Evolutionary conservation across 2,888 invertebrate species (phyloP).

Genomic region (Hybos culiciformis): DNA sequence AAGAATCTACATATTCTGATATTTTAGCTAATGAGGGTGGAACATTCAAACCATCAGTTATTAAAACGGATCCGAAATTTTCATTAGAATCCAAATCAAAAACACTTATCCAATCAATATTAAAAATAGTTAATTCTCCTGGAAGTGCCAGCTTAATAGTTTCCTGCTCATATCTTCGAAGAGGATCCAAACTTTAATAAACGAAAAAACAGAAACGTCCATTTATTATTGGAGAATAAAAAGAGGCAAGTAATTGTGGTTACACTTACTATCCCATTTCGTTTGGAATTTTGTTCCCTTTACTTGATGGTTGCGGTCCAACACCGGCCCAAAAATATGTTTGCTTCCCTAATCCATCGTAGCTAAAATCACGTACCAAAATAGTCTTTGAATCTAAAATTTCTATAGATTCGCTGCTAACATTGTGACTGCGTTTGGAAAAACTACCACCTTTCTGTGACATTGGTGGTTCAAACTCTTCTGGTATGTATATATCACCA

Average conservation of each 20-base stretch:
- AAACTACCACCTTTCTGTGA: constrained; percentile 45
- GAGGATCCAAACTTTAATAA: constrained; percentile 56
- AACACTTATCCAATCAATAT: constrained; percentile 72
- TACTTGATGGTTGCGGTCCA: constrained; percentile 72
- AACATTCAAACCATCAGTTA: constrained; percentile 70
- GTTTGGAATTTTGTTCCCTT: constrained; percentile 72
- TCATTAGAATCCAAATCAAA: constrained; percentile 55
- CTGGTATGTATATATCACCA: constrained; percentile 79
- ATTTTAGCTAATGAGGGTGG: constrained; percentile 68
- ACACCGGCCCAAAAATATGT: constrained; percentile 82
- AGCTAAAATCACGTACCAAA: constrained; percentile 58
- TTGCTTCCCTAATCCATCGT: constrained; percentile 61
- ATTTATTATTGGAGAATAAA: not conserved
- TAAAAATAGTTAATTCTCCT: constrained; percentile 67
- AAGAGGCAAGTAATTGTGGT: not conserved
- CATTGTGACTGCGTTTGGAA: constrained; percentile 47
- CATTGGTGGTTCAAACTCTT: constrained; percentile 76
- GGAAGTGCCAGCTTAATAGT: constrained; percentile 63
- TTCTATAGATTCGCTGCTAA: constrained; percentile 56
- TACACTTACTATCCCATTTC: constrained; percentile 82
- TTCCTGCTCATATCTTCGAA: constrained; percentile 57
- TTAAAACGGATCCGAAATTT: constrained; percentile 58
- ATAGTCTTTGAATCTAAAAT: constrained; percentile 72
- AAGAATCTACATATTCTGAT: constrained; percentile 43
- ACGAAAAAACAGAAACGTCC: not conserved